Evolutionary conservation across 2,888 invertebrate genomes (phyloP).

Genomic region (Litoditis marina): DNA sequence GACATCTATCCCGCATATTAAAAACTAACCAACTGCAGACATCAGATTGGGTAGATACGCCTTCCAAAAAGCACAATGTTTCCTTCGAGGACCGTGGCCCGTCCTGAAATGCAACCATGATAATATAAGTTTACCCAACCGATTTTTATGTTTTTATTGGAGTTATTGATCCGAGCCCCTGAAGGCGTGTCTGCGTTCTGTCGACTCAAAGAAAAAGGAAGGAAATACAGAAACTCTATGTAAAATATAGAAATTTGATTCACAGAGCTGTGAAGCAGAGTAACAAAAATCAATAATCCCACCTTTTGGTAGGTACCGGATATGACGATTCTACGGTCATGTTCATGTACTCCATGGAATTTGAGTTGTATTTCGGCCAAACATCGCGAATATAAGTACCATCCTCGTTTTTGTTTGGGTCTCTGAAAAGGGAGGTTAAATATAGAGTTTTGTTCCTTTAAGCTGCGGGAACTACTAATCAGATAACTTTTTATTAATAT

Average conservation of each 20-base stretch:
- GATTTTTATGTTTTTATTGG: background rate
- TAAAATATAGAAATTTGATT: too few species aligned
- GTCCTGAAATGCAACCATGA: slow-evolving; percentile 51
- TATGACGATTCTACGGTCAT: slow-evolving; percentile 71
- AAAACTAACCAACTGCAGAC: slow-evolving; percentile 55
- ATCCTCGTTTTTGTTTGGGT: slow-evolving; percentile 61
- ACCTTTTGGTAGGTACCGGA: slow-evolving; percentile 15
- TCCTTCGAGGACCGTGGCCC: slow-evolving; percentile 75
- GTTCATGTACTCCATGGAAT: slow-evolving; percentile 83
- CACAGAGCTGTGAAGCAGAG: too few species aligned
- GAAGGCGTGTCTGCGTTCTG: too few species aligned
- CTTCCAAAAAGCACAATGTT: slow-evolving; percentile 91
- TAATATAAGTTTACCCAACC: background rate
- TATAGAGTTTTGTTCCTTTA: too few species aligned
- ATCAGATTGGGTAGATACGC: slow-evolving; percentile 82
- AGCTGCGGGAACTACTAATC: too few species aligned
- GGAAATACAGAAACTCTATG: too few species aligned
- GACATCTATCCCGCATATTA: too few species aligned
- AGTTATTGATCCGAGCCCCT: too few species aligned
- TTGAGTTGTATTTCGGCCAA: slow-evolving; percentile 83
- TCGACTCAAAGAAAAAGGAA: too few species aligned
- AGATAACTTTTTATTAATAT: too few species aligned
- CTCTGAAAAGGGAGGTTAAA: slow-evolving; percentile 40
- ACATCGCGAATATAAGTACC: slow-evolving; percentile 70
- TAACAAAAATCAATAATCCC: slow-evolving; percentile 1